Evolutionary conservation across 37 sponge, comb jelly and placozoan species (phyloP).

Genomic region (Halichondria panicea): DNA sequence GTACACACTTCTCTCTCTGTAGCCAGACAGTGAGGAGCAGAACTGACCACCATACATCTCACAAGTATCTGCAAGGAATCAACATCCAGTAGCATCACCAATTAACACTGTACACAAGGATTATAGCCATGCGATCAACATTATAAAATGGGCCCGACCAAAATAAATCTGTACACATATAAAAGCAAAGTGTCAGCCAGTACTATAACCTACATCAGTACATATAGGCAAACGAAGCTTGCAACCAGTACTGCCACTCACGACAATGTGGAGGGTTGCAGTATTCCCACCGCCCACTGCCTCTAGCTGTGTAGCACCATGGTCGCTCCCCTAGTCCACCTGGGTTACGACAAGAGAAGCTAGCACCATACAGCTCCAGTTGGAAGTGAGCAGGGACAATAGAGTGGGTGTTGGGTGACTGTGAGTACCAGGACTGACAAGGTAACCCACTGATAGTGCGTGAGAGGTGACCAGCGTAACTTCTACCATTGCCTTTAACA

Average conservation of each 20-base stretch:
- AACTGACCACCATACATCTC: slow-evolving; percentile 15
- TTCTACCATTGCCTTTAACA: slow-evolving; percentile 21
- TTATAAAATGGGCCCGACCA: no score
- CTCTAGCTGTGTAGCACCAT: slow-evolving; percentile 54
- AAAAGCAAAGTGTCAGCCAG: background rate
- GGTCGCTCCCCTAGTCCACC: slow-evolving; percentile 41
- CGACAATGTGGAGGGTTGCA: no score
- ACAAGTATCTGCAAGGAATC: no score
- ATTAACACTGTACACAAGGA: no score
- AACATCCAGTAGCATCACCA: no score
- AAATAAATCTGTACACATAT: background rate
- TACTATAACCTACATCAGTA: no score
- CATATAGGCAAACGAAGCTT: no score
- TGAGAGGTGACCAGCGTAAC: slow-evolving; percentile 3
- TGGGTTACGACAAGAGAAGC: slow-evolving; percentile 45
- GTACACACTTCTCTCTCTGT: no score
- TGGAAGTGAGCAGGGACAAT: background rate
- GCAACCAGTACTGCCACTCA: no score
- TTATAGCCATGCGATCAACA: no score
- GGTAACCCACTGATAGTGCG: background rate
- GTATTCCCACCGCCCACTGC: slow-evolving; percentile 45
- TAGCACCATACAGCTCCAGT: slow-evolving; percentile 8
- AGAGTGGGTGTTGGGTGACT: slow-evolving; percentile 22
- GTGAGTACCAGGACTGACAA: slow-evolving; percentile 35
- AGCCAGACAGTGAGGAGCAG: no score